Percentiles rank a stretch among this genome's conserved stretches.
These are phyloP conservation scores for Lophotriccus pileatus DNA, from an alignment of 2,797 vertebrate species.

Conservation along the genomic window DNA sequence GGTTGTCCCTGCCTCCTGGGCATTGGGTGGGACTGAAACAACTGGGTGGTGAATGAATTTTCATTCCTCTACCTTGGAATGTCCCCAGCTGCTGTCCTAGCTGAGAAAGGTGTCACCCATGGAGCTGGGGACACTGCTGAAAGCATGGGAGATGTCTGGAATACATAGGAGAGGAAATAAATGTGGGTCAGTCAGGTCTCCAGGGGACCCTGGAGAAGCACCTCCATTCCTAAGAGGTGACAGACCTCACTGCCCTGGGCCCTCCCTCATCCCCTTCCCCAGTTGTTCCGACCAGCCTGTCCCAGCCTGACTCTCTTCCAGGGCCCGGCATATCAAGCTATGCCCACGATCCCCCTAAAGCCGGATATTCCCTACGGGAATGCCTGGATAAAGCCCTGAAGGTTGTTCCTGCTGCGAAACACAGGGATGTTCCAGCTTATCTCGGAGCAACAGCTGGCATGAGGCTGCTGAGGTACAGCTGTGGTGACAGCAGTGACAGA, in stretches of 20 bases:
- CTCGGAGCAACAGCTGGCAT: conserved; percentile 90
- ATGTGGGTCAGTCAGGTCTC: background rate
- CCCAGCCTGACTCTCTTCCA: conserved; percentile 45
- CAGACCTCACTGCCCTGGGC: background rate
- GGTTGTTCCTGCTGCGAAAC: conserved; percentile 76
- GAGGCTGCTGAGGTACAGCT: conserved; percentile 76
- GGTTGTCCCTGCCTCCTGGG: background rate
- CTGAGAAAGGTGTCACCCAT: background rate
- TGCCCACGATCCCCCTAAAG: conserved; percentile 62
- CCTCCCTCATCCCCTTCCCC: background rate
- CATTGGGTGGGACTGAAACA: background rate
- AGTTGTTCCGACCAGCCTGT: background rate
- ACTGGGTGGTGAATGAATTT: background rate
- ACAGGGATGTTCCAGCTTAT: conserved; percentile 77
- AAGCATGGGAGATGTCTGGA: background rate
- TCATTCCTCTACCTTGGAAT: background rate
- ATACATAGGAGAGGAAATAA: background rate
- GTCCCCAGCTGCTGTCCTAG: background rate
- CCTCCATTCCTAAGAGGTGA: background rate
- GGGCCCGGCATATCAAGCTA: conserved; percentile 86
- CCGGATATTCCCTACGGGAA: conserved; percentile 73
- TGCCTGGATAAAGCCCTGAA: conserved; percentile 80
- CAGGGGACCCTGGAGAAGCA: background rate
- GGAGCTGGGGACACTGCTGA: background rate
- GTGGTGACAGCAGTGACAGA: background rate